Conservation (phyloP, 2,888 invertebrate species). For the Drosophila cyrtoloma region DNA sequence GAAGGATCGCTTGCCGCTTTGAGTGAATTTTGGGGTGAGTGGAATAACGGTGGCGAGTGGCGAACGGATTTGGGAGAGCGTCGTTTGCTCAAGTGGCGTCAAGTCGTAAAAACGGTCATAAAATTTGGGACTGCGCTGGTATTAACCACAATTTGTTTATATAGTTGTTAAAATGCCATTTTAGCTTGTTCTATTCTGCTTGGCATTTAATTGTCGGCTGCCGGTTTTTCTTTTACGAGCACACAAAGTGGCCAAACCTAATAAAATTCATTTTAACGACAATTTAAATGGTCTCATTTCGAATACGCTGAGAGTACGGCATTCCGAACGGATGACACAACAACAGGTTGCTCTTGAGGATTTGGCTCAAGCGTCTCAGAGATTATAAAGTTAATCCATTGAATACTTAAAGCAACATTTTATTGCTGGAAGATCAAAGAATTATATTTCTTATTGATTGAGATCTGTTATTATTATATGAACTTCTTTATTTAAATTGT, state of each 20-base stretch:
- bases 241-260: conserved; percentile 66
- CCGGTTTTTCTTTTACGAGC: conserved; percentile 76
- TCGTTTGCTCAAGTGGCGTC: conserved; percentile 79
- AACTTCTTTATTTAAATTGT: neutral
- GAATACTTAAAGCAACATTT: neutral
- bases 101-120: conserved; percentile 85
- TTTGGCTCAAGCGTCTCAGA: conserved; percentile 15
- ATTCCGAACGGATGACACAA: conserved; percentile 11
- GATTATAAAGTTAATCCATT: conserved; percentile 15
- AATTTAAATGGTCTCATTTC: conserved; percentile 77
- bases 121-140: conserved; percentile 64
- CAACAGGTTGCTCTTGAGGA: conserved; percentile 45
- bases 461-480: neutral
- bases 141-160: conserved; percentile 83
- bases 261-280: conserved; percentile 81
- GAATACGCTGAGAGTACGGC: conserved; percentile 14
- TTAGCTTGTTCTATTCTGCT: conserved; percentile 70
- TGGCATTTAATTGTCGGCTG: conserved; percentile 78
- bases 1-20: conserved; percentile 50
- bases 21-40: conserved; percentile 55
- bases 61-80: conserved; percentile 33
- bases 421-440: neutral
- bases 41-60: conserved; percentile 5
- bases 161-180: conserved; percentile 80
- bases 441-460: neutral